Percentiles rank a stretch among this genome's conserved stretches.
phyloP scores from a whole-genome alignment of 2,113 vertebrate species.

The Serilophus lunatus region DNA sequence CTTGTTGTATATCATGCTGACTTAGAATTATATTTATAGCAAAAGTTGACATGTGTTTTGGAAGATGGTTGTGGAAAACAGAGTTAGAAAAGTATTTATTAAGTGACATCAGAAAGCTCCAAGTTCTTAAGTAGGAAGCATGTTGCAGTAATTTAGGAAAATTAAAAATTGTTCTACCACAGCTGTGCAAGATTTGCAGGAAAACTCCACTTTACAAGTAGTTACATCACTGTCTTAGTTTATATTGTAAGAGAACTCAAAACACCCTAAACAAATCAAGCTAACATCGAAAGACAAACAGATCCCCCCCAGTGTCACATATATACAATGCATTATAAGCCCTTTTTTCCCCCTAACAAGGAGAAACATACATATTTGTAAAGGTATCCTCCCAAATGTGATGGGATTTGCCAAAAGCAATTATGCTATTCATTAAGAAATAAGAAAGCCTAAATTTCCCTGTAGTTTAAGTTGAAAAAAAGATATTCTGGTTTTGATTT shows the following conservation, averaged over 20 bases:
- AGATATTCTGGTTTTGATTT: not conserved
- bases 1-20: not conserved
- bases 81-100: not conserved
- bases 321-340: not conserved
- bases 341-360: not conserved
- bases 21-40: constrained; percentile 32
- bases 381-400: not conserved
- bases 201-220: not conserved
- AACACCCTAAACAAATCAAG: not conserved
- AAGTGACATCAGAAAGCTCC: not conserved
- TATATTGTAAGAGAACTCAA: not conserved
- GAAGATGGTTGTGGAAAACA: not conserved
- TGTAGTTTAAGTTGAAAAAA: not conserved
- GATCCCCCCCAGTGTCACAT: not conserved
- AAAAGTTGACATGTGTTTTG: not conserved
- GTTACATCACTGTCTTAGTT: not conserved
- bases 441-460: not conserved
- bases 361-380: not conserved
- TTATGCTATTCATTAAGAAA: not conserved
- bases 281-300: not conserved
- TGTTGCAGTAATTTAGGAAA: not conserved
- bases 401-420: not conserved
- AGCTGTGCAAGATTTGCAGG: not conserved
- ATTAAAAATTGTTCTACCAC: not conserved
- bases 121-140: not conserved